Evolutionary conservation across 2,797 vertebrate species (phyloP).

Genomic region (Phylloscopus collybita): DNA sequence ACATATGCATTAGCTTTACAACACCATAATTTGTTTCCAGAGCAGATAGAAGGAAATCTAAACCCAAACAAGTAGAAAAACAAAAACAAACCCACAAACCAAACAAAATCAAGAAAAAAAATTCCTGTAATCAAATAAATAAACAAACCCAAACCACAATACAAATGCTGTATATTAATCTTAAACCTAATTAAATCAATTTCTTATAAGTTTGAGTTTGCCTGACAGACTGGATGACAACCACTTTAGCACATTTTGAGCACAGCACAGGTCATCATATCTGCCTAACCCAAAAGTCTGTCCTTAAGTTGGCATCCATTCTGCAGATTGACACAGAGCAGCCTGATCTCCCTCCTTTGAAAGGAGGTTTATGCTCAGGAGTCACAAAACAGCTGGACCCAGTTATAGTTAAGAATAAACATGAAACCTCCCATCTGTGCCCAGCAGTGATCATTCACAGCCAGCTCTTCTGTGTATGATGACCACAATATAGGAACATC

Average conservation of each 20-base stretch:
- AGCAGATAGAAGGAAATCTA: background rate
- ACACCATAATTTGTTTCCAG: background rate
- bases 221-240: background rate
- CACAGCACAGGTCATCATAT: background rate
- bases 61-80: background rate
- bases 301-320: background rate
- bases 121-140: background rate
- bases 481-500: background rate
- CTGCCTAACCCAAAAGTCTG: background rate
- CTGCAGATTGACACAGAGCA: background rate
- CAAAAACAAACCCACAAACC: background rate
- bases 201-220: background rate
- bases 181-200: background rate
- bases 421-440: background rate
- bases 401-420: background rate
- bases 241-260: background rate
- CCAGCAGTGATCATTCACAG: background rate
- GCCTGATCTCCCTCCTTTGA: background rate
- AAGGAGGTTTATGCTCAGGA: background rate
- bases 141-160: background rate
- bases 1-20: background rate
- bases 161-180: background rate
- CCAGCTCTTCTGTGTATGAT: background rate
- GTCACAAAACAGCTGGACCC: background rate
- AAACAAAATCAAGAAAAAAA: background rate